These are phyloP conservation scores for Heterotis niloticus DNA, from an alignment of 2,113 vertebrate species.

Conservation along the genomic window DNA sequence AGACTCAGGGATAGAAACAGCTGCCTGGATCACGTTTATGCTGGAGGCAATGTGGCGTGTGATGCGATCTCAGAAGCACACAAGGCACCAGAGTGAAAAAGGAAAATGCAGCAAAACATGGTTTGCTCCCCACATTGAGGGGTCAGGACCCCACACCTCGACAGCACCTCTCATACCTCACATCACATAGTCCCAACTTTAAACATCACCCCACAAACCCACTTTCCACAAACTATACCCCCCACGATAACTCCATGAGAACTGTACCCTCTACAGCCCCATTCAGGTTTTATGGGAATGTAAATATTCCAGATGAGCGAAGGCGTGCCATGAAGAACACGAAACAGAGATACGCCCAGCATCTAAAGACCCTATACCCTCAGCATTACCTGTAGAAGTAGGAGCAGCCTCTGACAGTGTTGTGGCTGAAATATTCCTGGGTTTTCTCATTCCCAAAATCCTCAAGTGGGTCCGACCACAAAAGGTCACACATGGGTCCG, in stretches of 20 bases:
- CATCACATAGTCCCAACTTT: not conserved
- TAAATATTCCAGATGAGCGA: slow-evolving; percentile 61
- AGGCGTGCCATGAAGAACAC: slow-evolving; percentile 37
- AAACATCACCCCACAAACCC: not conserved
- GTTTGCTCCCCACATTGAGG: not conserved
- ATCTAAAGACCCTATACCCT: slow-evolving; percentile 40
- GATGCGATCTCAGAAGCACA: slow-evolving; percentile 26
- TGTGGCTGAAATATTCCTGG: slow-evolving; percentile 77
- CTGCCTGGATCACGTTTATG: not conserved
- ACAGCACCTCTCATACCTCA: too few species aligned
- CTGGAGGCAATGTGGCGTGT: slow-evolving; percentile 26
- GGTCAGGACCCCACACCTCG: too few species aligned
- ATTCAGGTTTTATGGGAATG: slow-evolving; percentile 57
- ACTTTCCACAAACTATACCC: not conserved
- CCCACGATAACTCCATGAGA: slow-evolving; percentile 29
- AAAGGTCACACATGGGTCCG: slow-evolving; percentile 75
- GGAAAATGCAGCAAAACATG: not conserved
- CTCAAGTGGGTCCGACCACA: slow-evolving; percentile 74
- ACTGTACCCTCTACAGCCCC: slow-evolving; percentile 28
- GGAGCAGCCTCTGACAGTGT: slow-evolving; percentile 74
- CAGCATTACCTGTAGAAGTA: slow-evolving; percentile 74
- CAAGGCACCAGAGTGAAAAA: not conserved
- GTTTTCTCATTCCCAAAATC: slow-evolving; percentile 77
- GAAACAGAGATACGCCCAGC: slow-evolving; percentile 40
- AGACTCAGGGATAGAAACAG: not conserved